Percentiles rank a stretch among this genome's conserved stretches.
Conservation (phyloP, 2,797 vertebrate species). For the Sebastes cheni region DNA sequence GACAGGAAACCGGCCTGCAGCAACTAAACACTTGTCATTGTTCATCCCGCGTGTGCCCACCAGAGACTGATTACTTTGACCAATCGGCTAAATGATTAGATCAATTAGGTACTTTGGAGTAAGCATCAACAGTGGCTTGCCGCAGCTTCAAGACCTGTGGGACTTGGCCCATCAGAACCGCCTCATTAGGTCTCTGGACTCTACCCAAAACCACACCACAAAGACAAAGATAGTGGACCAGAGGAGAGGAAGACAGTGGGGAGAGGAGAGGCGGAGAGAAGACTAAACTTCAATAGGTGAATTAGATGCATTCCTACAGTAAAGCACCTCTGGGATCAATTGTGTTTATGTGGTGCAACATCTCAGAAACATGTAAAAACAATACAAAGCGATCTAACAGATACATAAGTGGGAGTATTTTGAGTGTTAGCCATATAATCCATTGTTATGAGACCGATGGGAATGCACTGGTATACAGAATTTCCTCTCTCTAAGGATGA, state of each 20-base stretch:
- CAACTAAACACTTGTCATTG: slow-evolving; percentile 72
- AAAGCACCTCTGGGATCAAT: slow-evolving; percentile 71
- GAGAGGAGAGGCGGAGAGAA: slow-evolving; percentile 27
- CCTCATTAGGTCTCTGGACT: slow-evolving; percentile 83
- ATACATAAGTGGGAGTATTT: slow-evolving; percentile 77
- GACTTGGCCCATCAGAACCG: slow-evolving; percentile 76
- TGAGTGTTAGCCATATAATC: slow-evolving; percentile 77
- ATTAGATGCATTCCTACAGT: slow-evolving; percentile 53
- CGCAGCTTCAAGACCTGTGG: slow-evolving; percentile 74
- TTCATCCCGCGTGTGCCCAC: slow-evolving; percentile 75
- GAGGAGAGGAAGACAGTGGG: slow-evolving; percentile 29
- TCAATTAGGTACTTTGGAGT: slow-evolving; percentile 79
- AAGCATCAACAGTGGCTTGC: slow-evolving; percentile 69
- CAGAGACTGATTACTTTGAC: slow-evolving; percentile 80
- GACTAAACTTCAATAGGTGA: slow-evolving; percentile 66
- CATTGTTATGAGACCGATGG: slow-evolving; percentile 74
- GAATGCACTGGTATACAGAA: slow-evolving; percentile 67
- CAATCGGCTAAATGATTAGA: slow-evolving; percentile 83
- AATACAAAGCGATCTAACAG: slow-evolving; percentile 78
- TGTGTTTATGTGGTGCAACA: slow-evolving; percentile 76
- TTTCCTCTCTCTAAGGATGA: slow-evolving; percentile 67
- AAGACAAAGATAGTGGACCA: slow-evolving; percentile 63
- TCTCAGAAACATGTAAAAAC: slow-evolving; percentile 75
- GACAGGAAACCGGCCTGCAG: slow-evolving; percentile 42
- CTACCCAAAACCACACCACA: slow-evolving; percentile 70